A percentile compares a stretch with the other conserved stretches of the same genome.
phyloP scores from a whole-genome alignment of 2,797 vertebrate genomes.

The Mormyrus proboscirostris region DNA sequence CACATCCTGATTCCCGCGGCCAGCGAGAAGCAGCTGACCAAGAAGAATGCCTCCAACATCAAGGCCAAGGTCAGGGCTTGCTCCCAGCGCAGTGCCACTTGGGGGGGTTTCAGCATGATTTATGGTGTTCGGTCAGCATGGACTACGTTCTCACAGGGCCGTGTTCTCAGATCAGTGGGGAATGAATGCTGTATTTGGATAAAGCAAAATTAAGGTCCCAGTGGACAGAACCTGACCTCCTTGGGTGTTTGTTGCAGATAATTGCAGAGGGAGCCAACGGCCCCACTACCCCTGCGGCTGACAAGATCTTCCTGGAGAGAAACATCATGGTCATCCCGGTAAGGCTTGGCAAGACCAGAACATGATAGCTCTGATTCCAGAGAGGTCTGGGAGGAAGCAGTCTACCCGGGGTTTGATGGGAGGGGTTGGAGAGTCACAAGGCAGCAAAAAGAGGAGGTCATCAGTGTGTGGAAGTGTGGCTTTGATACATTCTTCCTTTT shows the following conservation, averaged over 20 bases:
- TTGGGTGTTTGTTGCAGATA: conserved; percentile 60
- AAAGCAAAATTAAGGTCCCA: not conserved
- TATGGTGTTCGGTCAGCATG: not conserved
- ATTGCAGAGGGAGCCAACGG: conserved; percentile 92
- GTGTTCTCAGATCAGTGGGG: not conserved
- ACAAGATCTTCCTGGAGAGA: conserved; percentile 86
- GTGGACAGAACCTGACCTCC: not conserved
- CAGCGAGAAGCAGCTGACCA: conserved; percentile 90
- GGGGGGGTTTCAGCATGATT: not conserved
- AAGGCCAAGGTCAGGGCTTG: conserved; percentile 80
- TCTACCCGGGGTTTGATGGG: not conserved
- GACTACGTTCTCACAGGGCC: not conserved
- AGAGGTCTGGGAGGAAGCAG: not conserved
- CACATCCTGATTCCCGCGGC: conserved; percentile 93
- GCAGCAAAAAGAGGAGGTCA: not conserved
- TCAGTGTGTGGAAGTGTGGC: not conserved
- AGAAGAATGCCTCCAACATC: conserved; percentile 77
- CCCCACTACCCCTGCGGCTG: conserved; percentile 87
- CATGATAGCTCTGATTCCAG: not conserved
- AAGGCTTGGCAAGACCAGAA: conserved; percentile 37
- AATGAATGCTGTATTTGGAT: not conserved
- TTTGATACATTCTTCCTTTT: not conserved
- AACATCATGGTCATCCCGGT: conserved; percentile 93
- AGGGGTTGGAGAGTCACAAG: not conserved
- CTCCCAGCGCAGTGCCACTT: not conserved